Base-by-base conservation (phyloP, 2,888 invertebrate genomes). In the Priocnemis perturbator region DNA sequence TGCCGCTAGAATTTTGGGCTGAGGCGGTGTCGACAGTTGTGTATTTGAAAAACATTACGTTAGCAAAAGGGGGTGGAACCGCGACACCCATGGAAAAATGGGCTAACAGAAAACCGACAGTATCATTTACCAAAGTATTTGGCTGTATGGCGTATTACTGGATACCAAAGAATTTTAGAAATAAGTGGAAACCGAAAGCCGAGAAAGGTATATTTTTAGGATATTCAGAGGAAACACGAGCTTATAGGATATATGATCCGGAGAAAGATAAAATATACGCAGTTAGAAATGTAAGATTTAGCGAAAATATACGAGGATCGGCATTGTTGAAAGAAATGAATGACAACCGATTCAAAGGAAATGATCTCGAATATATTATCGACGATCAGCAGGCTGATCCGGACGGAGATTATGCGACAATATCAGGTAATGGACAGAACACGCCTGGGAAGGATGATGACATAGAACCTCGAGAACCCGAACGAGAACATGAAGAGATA, bases 1-100 rank as follows among this genome's bases (percentile, higher is more conserved):
- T n/a, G n/a, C n/a, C n/a, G n/a, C n/a, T n/a, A n/a, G n/a, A 17
- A 5, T 63, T 67, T 15, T 67, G 62, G 63, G 67, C 17, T 7
- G 59, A 67, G 50, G 59, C 62, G 14, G 7, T 63, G 0, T 23
- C 15, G 19, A 61, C 57, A 0, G 37, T 58, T 7, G 17, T 20
- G 14, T 50, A 60, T 11, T 9, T 56, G 7, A 60, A 23, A 30
- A 66, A 66, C 9, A 14, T 53, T 0, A 21, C n/a, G 0, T 14
- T 50, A 3, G 52, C 59, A 0, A 64, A 58, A 37, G 15, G 1
- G 3, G 30, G 23, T 9, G 1, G 1, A 14, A 45, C 17, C 3
- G 14, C 14, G 0, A 61, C 57, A 3, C 56, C 66, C 37, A 7
- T 14, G 7, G 53, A 65, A 21, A 59, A 11, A 9, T 65, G 53